Percentiles rank a stretch among this genome's conserved stretches.
These are phyloP conservation scores for Nettapus auritus DNA, from an alignment of 2,113 vertebrate species.

Conservation along the genomic window DNA sequence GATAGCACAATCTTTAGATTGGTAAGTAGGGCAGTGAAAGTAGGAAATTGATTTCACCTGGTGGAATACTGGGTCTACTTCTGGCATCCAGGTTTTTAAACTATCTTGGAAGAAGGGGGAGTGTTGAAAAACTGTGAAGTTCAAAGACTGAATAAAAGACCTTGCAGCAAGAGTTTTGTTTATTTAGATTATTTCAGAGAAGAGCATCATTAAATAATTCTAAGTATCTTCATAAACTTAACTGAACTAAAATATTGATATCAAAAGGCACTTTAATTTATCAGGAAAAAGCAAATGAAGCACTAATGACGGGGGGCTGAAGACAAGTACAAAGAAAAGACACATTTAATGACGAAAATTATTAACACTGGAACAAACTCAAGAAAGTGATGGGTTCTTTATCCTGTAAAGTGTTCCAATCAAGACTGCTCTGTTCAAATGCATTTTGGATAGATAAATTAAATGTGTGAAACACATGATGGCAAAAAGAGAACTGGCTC, in stretches of 20 bases:
- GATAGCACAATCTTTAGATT: background rate
- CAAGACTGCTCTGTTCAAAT: background rate
- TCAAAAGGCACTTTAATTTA: constrained; percentile 34
- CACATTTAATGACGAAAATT: background rate
- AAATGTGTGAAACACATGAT: background rate
- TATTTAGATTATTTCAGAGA: constrained; percentile 33
- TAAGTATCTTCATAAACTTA: background rate
- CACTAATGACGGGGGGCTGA: background rate
- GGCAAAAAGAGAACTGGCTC: background rate
- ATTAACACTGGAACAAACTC: background rate
- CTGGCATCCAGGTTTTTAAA: background rate
- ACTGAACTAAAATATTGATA: background rate
- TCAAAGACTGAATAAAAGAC: constrained; percentile 2
- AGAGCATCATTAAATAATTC: background rate
- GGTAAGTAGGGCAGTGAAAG: background rate
- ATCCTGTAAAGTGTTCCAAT: background rate
- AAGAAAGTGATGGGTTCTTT: background rate
- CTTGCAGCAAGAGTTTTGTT: background rate
- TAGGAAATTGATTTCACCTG: background rate
- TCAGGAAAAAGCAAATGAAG: background rate
- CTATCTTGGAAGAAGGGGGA: background rate
- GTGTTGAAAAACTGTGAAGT: background rate
- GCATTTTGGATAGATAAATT: background rate
- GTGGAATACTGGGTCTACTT: background rate
- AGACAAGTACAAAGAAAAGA: background rate